These are phyloP conservation scores for Stegodyphus mimosarum DNA, from an alignment of 1,140 invertebrate genomes.

Conservation along the genomic window DNA sequence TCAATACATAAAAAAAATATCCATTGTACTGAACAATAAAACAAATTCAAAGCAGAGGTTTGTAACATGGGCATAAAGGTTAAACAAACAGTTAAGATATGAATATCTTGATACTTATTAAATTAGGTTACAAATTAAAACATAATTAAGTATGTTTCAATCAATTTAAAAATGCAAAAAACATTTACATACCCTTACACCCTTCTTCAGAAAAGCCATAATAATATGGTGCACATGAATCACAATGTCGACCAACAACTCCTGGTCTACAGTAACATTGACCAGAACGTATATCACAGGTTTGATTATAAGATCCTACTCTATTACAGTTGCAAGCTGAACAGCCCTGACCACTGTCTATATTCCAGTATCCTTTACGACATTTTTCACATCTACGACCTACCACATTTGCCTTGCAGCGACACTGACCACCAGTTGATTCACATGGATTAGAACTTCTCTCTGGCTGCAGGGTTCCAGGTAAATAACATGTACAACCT, in stretches of 20 bases:
- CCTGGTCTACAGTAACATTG: constrained; percentile 88
- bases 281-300: constrained; percentile 81
- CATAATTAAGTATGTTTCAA: neutral
- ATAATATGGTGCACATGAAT: constrained; percentile 84
- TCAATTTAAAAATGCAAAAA: neutral
- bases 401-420: constrained; percentile 87
- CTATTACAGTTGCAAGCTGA: constrained; percentile 85
- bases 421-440: constrained; percentile 83
- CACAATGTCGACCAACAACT: constrained; percentile 85
- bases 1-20: too few relatives aligned
- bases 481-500: constrained; percentile 75
- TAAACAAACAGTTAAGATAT: too few relatives aligned
- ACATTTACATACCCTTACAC: constrained; percentile 72
- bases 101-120: neutral
- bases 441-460: constrained; percentile 76
- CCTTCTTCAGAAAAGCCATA: constrained; percentile 90
- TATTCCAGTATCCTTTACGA: constrained; percentile 86
- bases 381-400: constrained; percentile 91
- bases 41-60: too few relatives aligned
- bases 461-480: constrained; percentile 79
- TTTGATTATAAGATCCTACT: constrained; percentile 83
- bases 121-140: neutral
- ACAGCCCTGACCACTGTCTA: constrained; percentile 80
- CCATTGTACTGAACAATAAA: too few relatives aligned
- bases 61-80: too few relatives aligned